Evolutionary conservation across 1,140 invertebrate species (phyloP).

Genomic region (Trachymyrmex septentrionalis): DNA sequence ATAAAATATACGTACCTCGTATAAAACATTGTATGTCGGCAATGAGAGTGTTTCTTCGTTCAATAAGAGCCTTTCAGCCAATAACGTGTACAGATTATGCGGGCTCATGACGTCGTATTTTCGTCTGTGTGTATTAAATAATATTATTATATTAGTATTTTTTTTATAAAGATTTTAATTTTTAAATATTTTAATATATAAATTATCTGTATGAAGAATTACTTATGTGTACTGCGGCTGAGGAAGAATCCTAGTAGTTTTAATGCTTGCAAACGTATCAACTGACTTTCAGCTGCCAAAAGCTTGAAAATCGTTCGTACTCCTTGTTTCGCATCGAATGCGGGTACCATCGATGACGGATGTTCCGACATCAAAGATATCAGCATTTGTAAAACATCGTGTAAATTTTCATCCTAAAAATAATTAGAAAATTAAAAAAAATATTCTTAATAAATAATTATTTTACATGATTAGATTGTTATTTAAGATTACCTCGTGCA

Average conservation of each 20-base stretch:
- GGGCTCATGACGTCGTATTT: conserved; percentile 99
- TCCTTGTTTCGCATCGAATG: conserved; percentile 99
- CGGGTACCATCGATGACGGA: conserved; percentile 99
- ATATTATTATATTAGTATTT: not conserved
- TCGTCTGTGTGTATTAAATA: conserved; percentile 88
- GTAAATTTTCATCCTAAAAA: conserved; percentile 97
- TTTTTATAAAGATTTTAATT: not conserved
- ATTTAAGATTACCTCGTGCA: conserved; percentile 92
- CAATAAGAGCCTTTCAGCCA: conserved; percentile 96
- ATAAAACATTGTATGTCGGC: conserved; percentile 99
- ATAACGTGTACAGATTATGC: conserved; percentile 98
- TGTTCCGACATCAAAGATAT: conserved; percentile 99
- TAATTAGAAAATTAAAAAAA: not conserved
- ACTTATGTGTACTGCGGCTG: conserved; percentile 98
- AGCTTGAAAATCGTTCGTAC: conserved; percentile 99
- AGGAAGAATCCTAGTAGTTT: conserved; percentile 98
- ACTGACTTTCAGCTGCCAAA: conserved; percentile 96
- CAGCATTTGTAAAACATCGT: conserved; percentile 98
- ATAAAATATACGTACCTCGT: conserved; percentile 90
- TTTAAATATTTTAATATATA: not conserved
- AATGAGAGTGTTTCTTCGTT: conserved; percentile 96
- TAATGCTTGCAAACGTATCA: conserved; percentile 97
- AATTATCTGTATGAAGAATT: not conserved
- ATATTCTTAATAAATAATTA: conserved; percentile 8
- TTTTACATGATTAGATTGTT: not conserved